Conservation (phyloP, 2,797 vertebrate genomes). For the Coccyzus lansbergi region DNA sequence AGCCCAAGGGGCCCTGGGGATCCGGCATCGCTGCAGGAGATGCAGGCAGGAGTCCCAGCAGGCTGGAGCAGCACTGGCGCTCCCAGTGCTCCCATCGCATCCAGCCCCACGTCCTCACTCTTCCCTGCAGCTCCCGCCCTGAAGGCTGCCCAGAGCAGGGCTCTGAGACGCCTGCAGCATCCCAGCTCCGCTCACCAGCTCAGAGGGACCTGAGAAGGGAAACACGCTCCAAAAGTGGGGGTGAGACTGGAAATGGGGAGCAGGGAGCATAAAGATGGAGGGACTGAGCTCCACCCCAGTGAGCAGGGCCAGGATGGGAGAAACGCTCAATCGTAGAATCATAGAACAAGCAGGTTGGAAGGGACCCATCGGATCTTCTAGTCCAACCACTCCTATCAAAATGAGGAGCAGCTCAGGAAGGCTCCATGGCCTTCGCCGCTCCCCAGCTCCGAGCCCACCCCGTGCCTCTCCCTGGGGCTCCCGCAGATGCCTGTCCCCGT, state of each 20-base stretch:
- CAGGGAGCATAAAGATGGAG: too few relatives aligned
- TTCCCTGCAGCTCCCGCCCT: background rate
- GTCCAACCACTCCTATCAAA: too few relatives aligned
- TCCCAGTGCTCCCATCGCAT: background rate
- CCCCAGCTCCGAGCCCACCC: background rate
- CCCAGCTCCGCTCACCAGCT: background rate
- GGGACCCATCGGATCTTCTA: too few relatives aligned
- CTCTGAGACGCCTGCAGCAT: background rate
- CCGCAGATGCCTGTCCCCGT: background rate
- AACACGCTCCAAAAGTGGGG: background rate
- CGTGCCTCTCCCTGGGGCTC: background rate
- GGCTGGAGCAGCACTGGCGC: fast-evolving
- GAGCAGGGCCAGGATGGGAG: too few relatives aligned
- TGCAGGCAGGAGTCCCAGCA: fast-evolving
- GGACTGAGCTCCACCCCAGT: too few relatives aligned
- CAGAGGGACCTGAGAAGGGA: background rate
- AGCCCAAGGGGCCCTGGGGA: background rate
- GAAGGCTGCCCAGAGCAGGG: fast-evolving
- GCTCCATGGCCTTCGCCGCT: background rate
- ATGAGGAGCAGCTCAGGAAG: too few relatives aligned
- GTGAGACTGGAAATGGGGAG: background rate
- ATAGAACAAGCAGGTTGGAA: too few relatives aligned
- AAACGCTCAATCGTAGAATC: too few relatives aligned
- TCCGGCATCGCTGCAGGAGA: fast-evolving
- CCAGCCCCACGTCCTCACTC: fast-evolving